Conservation (phyloP, 2,113 vertebrate species). For the Gavialis gangeticus region DNA sequence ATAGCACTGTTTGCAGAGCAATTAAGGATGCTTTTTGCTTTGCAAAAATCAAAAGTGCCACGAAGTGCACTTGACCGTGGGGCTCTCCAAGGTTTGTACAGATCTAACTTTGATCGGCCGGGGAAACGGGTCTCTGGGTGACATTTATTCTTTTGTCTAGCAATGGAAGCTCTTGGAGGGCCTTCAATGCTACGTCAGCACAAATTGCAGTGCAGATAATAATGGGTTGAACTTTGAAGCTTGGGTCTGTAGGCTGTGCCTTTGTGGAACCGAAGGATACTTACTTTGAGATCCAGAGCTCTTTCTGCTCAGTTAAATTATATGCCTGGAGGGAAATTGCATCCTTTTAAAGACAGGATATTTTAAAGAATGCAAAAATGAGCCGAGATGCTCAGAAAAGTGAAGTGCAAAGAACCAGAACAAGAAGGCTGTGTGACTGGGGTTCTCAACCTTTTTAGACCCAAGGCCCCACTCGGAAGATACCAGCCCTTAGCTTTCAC, state of each 20-base stretch:
- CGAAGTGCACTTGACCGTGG: fast-evolving
- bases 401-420: background rate
- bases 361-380: background rate
- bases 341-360: background rate
- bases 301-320: background rate
- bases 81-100: background rate
- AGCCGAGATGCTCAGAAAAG: background rate
- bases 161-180: background rate
- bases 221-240: slow-evolving; percentile 29
- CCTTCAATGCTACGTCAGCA: background rate
- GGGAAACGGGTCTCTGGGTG: background rate
- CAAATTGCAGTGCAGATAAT: background rate
- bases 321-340: background rate
- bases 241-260: background rate
- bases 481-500: too few relatives aligned
- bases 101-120: background rate
- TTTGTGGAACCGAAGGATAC: background rate
- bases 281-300: slow-evolving; percentile 4
- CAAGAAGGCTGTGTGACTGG: fast-evolving
- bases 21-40: background rate
- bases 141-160: background rate
- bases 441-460: too few relatives aligned
- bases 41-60: background rate
- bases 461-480: too few relatives aligned
- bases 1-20: background rate